Percentiles rank a stretch among this genome's conserved stretches.
Conservation (phyloP, 2,797 vertebrate genomes). For the Neomorphus geoffroyi region DNA sequence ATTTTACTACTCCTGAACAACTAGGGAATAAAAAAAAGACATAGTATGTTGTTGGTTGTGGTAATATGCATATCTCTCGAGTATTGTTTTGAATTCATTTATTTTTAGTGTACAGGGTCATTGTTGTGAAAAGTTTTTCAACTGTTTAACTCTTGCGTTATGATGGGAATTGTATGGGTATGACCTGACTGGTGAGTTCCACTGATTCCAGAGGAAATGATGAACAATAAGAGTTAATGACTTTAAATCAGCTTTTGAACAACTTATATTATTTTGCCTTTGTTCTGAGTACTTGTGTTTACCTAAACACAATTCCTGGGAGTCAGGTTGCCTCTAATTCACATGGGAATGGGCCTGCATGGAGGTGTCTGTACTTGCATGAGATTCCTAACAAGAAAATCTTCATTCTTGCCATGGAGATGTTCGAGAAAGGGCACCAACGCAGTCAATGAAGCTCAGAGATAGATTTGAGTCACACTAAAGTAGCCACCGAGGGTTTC, state of each 20-base stretch:
- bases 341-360: accelerated
- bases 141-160: background rate
- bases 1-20: constrained; percentile 3
- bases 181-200: background rate
- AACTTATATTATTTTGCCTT: background rate
- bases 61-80: background rate
- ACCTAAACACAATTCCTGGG: too few relatives aligned
- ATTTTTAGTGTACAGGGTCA: background rate
- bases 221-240: background rate
- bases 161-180: background rate
- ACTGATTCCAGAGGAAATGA: background rate
- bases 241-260: background rate
- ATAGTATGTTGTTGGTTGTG: background rate
- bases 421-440: background rate
- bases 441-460: background rate
- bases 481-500: background rate
- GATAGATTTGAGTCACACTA: background rate
- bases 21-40: background rate
- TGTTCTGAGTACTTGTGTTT: background rate
- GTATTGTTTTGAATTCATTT: constrained; percentile 12
- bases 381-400: background rate
- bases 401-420: background rate
- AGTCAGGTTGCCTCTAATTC: background rate
- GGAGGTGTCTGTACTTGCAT: background rate
- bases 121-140: background rate